A percentile compares a stretch with the other conserved stretches of the same genome.
Conservation (phyloP, 2,888 invertebrate genomes). For the Aphodius sticticus region DNA sequence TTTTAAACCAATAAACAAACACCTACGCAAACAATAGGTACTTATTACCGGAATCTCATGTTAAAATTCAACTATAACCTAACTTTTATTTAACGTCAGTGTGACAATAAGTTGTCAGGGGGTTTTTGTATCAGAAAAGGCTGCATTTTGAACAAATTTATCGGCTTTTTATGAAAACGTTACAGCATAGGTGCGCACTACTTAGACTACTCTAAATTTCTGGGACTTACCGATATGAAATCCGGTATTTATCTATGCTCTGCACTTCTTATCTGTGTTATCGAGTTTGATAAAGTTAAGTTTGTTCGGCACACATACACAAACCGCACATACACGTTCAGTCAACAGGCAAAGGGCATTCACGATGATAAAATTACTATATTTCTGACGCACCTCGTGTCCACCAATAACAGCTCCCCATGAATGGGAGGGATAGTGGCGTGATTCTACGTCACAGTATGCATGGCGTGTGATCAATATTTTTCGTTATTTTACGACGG, state of each 20-base stretch:
- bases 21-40: neutral
- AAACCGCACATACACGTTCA: slow-evolving; percentile 31
- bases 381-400: slow-evolving; percentile 46
- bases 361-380: slow-evolving; percentile 44
- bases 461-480: slow-evolving; percentile 39
- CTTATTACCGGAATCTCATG: neutral
- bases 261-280: slow-evolving; percentile 29
- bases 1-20: neutral
- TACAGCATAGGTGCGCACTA: neutral
- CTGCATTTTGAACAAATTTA: neutral
- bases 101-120: neutral
- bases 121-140: neutral
- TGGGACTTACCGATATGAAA: slow-evolving; percentile 21
- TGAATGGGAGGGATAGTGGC: slow-evolving; percentile 41
- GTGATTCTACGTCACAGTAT: slow-evolving; percentile 42
- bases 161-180: neutral
- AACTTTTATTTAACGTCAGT: neutral
- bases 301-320: slow-evolving; percentile 29
- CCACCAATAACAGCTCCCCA: slow-evolving; percentile 36
- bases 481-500: slow-evolving; percentile 20
- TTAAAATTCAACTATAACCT: neutral
- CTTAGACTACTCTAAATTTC: neutral
- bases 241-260: slow-evolving; percentile 23
- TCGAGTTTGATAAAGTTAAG: slow-evolving; percentile 26
- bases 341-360: slow-evolving; percentile 34